Evolutionary conservation across 2,888 invertebrate species (phyloP).

Genomic region (Ditylenchus weischeri): DNA sequence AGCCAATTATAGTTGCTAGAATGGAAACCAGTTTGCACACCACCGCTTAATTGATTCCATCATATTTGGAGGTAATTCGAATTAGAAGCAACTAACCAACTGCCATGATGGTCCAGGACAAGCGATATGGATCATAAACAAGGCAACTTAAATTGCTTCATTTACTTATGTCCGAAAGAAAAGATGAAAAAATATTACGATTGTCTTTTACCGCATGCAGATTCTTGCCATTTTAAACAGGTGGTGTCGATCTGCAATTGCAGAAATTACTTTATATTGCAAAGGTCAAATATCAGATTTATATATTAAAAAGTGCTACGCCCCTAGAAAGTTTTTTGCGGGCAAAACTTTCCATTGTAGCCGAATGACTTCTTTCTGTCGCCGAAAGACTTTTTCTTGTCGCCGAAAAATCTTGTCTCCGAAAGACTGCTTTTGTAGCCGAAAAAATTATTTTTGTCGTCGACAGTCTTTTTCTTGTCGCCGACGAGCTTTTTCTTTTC

Average conservation of each 20-base stretch:
- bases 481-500: too few species aligned
- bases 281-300: background rate
- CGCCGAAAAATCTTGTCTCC: too few species aligned
- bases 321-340: too few species aligned
- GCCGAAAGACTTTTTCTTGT: too few species aligned
- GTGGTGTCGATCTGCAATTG: conserved; percentile 48
- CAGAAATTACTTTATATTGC: background rate
- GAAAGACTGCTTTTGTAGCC: too few species aligned
- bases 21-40: conserved; percentile 57
- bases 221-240: conserved; percentile 53
- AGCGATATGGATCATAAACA: conserved; percentile 51
- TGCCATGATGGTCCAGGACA: conserved; percentile 55
- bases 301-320: too few species aligned
- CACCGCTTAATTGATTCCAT: conserved; percentile 40
- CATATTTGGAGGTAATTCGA: background rate
- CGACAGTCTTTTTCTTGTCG: too few species aligned
- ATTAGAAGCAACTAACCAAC: conserved; percentile 38
- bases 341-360: too few species aligned
- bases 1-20: conserved; percentile 53
- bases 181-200: conserved; percentile 9
- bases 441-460: too few species aligned
- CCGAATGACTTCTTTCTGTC: too few species aligned
- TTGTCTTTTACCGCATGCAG: conserved; percentile 41
- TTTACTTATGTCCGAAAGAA: background rate
- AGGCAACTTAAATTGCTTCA: conserved; percentile 31